Conservation (phyloP, 2,113 vertebrate species). For the Nothocercus nigrocapillus region DNA sequence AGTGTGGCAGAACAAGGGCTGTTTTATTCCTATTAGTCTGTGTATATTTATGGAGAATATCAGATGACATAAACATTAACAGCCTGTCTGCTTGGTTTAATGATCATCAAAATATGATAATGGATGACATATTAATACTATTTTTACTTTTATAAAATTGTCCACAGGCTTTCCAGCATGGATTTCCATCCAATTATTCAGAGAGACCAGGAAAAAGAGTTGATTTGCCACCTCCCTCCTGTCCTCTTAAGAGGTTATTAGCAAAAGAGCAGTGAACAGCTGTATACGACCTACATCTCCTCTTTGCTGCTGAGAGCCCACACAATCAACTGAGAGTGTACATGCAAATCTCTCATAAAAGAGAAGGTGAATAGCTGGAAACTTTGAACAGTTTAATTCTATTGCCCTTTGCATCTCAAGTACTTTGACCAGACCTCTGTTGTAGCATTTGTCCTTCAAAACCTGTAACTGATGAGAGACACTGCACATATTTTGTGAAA, state of each 20-base stretch:
- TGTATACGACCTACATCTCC: background rate
- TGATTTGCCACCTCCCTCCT: background rate
- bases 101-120: constrained; percentile 62
- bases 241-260: constrained; percentile 7
- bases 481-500: constrained; percentile 30
- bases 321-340: background rate
- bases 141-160: constrained; percentile 9
- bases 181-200: background rate
- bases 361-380: background rate
- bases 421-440: background rate
- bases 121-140: constrained; percentile 55
- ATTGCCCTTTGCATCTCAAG: background rate
- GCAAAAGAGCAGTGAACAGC: background rate
- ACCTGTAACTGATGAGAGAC: constrained; percentile 10
- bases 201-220: background rate
- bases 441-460: constrained; percentile 27
- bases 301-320: background rate
- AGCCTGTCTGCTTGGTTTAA: constrained; percentile 59
- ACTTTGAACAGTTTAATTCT: background rate
- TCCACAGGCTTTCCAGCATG: constrained; percentile 23
- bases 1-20: constrained; percentile 43
- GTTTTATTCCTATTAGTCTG: constrained; percentile 23
- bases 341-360: background rate
- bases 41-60: constrained; percentile 29
- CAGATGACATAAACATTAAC: constrained; percentile 45